These are phyloP conservation scores for Archivesica marissinica DNA, from an alignment of 1,140 invertebrate genomes.

Conservation along the genomic window DNA sequence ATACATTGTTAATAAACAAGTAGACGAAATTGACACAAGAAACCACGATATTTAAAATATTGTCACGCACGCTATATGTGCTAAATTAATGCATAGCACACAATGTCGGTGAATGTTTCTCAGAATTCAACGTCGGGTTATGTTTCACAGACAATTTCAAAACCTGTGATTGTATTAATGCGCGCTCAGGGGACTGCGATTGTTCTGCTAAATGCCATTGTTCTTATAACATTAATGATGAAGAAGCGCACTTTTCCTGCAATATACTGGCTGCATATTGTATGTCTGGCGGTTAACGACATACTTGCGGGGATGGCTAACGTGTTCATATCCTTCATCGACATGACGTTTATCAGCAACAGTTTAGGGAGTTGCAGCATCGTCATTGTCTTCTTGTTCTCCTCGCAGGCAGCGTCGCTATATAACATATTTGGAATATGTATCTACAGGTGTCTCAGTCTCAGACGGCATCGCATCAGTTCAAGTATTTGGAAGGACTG, in stretches of 20 bases:
- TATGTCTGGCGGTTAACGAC: conserved; percentile 23
- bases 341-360: background rate
- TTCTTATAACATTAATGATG: background rate
- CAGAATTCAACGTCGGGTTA: background rate
- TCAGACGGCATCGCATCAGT: background rate
- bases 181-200: background rate
- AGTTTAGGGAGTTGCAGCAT: background rate
- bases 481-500: background rate
- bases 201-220: background rate
- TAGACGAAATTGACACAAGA: too few relatives aligned
- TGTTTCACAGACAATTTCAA: background rate
- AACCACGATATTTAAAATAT: too few relatives aligned
- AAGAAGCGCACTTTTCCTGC: conserved; percentile 22
- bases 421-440: conserved; percentile 38
- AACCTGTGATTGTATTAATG: background rate
- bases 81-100: too few relatives aligned
- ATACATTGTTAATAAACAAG: too few relatives aligned
- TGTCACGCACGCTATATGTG: too few relatives aligned
- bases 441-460: conserved; percentile 2
- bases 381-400: background rate
- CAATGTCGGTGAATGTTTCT: background rate
- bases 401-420: conserved; percentile 10
- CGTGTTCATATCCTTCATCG: conserved; percentile 1
- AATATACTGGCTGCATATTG: conserved; percentile 21
- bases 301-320: conserved; percentile 12